Percentiles rank a stretch among this genome's conserved stretches.
phyloP scores from a whole-genome alignment of 2,888 invertebrate species.

The Caenorhabditis sp. region DNA sequence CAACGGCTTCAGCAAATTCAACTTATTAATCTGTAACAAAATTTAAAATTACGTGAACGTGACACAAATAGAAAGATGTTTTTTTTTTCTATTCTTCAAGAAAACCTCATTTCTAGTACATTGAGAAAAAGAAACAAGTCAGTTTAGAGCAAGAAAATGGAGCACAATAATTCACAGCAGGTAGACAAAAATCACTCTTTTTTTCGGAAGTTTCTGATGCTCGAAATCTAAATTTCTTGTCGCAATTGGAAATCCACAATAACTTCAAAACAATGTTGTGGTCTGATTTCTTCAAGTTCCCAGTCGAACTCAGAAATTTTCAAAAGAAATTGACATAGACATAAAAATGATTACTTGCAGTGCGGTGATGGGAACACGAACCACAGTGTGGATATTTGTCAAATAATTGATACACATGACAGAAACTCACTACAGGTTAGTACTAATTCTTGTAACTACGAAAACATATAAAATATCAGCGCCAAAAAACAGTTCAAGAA shows the following conservation, averaged over 20 bases:
- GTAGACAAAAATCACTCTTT: background rate
- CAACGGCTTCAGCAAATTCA: conserved; percentile 81
- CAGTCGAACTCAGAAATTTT: too few species aligned
- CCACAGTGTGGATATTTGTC: background rate
- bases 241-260: too few species aligned
- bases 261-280: too few species aligned
- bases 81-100: background rate
- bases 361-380: background rate
- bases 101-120: background rate
- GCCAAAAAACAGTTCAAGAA: background rate
- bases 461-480: background rate
- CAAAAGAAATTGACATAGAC: too few species aligned
- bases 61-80: too few species aligned
- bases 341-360: too few species aligned
- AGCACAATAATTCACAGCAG: background rate
- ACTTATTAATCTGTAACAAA: conserved; percentile 74
- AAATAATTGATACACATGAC: background rate
- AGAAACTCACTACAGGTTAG: background rate
- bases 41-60: background rate
- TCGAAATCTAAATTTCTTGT: too few species aligned
- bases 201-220: too few species aligned
- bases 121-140: background rate
- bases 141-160: background rate
- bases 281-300: too few species aligned
- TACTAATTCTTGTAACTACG: too few species aligned